Evolutionary conservation across 2,888 invertebrate genomes (phyloP), one percentile per base, ranked within the genome.

Genomic region (Timema podura): DNA sequence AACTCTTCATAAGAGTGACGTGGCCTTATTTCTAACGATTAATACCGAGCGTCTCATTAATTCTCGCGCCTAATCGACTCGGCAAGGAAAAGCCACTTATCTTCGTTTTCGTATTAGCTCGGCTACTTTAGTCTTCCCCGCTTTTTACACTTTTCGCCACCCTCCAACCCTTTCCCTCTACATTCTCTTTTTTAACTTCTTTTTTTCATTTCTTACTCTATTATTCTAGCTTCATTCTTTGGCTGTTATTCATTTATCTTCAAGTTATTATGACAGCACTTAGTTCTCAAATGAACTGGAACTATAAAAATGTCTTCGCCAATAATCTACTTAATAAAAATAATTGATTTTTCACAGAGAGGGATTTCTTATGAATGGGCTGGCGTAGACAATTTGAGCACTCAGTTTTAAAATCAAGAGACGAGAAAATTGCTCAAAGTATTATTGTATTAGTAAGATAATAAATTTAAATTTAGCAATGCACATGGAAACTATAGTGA

Each of bases 1-100:
- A 67, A 67, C 11, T 67, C 57, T 15, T 54, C 54, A 57, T 54
- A 67, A 15, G 15, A 47, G 48, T 67, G 67, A 67, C 67, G 54
- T 47, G 45, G 46, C 47, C 65, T 47, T 67, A 16, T 51, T 45
- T 46, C 47, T 46, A 46, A 54, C 67, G 54, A 67, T 67, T 67
- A 67, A 67, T 45, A 67, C 30, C 16, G 30, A 44, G 59, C 57
- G 45, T 13, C 67, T 57, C 67, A 57, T 67, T 67, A 67, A 67
- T 67, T 66, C 61, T 61, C 48, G 45, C 49, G 61, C 65, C 67
- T 64, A 70, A 68, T 68, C 70, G 70, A 68, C 67, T 47, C 67
- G n/a, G 47, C 48, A 48, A 61, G 48, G 67, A 51, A 54, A 67
- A 70, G 49, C 64, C 59, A 67, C 70, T 70, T 70, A 64, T 70